Conservation (phyloP, 2,113 vertebrate species). For the Erpornis zantholeuca region DNA sequence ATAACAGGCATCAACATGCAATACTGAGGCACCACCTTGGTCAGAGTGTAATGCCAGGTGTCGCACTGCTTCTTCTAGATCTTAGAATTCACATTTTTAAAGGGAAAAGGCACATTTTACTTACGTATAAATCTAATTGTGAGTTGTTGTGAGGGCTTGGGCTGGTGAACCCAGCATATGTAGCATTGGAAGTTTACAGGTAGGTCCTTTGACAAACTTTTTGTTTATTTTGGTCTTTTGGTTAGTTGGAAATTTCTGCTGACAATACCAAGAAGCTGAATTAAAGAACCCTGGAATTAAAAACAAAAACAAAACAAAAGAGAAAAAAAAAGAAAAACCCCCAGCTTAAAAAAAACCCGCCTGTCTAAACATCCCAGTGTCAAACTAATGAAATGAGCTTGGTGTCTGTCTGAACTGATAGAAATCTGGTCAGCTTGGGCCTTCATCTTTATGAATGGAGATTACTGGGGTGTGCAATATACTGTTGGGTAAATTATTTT, state of each 20-base stretch:
- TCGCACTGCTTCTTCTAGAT: not conserved
- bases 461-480: not conserved
- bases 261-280: not conserved
- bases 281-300: not conserved
- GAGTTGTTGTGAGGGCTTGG: not conserved
- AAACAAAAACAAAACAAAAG: not conserved
- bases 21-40: not conserved
- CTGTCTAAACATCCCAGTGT: not conserved
- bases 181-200: not conserved
- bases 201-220: not conserved
- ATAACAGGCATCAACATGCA: not conserved
- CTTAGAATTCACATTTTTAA: not conserved
- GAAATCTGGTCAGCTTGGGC: not conserved
- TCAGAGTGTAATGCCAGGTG: not conserved
- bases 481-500: not conserved
- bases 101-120: not conserved
- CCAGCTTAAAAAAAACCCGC: accelerated
- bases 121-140: not conserved
- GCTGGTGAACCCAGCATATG: not conserved
- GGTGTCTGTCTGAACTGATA: not conserved
- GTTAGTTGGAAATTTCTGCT: not conserved
- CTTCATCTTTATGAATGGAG: not conserved
- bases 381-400: not conserved
- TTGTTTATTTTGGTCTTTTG: not conserved
- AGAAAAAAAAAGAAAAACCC: not conserved